Base-by-base conservation (phyloP, 2,888 invertebrate genomes). In the Drosophila hawaiiensis region DNA sequence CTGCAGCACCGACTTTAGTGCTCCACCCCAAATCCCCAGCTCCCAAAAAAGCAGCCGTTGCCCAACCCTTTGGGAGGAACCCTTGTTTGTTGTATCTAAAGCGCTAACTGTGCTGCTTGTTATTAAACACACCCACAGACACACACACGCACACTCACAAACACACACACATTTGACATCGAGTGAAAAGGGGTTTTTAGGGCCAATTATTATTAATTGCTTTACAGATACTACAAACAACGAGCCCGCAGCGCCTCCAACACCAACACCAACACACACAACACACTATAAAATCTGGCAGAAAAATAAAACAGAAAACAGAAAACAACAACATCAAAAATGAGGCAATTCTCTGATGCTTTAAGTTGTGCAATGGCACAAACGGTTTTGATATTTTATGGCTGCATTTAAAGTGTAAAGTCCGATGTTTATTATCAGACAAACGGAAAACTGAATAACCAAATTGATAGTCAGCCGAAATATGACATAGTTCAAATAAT, bases 131-230 rank as follows among this genome's bases (percentile, higher is more conserved):
- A 54, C 49, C 50, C 52, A 50, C 47, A 19, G 28, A 31, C n/a
- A 68, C 35, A 53, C 52, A 35, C 61, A 3, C 16, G 12, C 19
- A 12, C 22, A 19, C 50, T 43, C 52, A 19, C 37, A 29, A 7
- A 29, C 19, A 14, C 22, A 47, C 33, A 64, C 49, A 56, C 65
- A 39, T 66, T 56, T 60, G 65, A 61, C 74, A 69, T 54, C 41
- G 73, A 73, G 68, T 69, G 70, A 78, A 80, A 84, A 90, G 76
- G 79, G 76, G 82, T 76, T 83, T 87, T 82, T 86, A 85, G 73
- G 82, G 83, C 81, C 91, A 92, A 92, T 91, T 91, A 92, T 91
- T 91, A 92, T 91, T 91, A 91, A 92, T 91, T 91, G 90, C 91
- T 83, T 85, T 86, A 88, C 84, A 90, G 90, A 91, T 91, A 89